These are phyloP conservation scores for Psittacula derbiana DNA, from an alignment of 2,797 vertebrate genomes.

Conservation along the genomic window DNA sequence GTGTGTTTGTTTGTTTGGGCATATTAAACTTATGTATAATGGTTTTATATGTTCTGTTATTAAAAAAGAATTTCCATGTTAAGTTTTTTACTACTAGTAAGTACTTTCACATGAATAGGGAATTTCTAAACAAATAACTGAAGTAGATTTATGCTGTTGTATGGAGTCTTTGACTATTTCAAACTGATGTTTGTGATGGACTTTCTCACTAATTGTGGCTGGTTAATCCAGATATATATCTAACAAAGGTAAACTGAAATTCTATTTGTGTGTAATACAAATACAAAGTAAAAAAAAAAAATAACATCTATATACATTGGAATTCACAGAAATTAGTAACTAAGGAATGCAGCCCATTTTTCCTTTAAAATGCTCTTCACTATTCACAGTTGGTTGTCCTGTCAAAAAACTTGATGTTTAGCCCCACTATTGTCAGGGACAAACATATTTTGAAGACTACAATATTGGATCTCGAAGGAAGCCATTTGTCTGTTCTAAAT, in stretches of 20 bases:
- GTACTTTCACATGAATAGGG: neutral
- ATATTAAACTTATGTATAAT: neutral
- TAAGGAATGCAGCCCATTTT: neutral
- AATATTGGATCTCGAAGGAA: neutral
- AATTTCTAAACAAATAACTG: neutral
- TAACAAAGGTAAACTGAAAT: neutral
- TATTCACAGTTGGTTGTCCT: neutral
- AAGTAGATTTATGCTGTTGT: neutral
- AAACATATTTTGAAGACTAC: neutral
- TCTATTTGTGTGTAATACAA: neutral
- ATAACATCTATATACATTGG: neutral
- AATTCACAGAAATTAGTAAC: neutral
- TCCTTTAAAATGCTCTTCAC: neutral
- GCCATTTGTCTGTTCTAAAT: neutral
- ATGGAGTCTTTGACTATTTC: neutral
- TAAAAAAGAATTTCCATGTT: neutral
- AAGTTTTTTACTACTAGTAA: neutral
- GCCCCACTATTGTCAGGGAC: accelerated
- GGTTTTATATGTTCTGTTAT: neutral
- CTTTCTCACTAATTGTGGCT: neutral
- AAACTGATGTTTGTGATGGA: neutral
- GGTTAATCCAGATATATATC: neutral
- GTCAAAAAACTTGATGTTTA: neutral
- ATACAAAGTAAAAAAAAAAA: neutral
- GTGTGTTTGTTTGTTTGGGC: neutral